Percentiles rank a stretch among this genome's conserved stretches.
Evolutionary conservation across 2,113 vertebrate genomes (phyloP).

Genomic region (Tetraodon nigroviridis): DNA sequence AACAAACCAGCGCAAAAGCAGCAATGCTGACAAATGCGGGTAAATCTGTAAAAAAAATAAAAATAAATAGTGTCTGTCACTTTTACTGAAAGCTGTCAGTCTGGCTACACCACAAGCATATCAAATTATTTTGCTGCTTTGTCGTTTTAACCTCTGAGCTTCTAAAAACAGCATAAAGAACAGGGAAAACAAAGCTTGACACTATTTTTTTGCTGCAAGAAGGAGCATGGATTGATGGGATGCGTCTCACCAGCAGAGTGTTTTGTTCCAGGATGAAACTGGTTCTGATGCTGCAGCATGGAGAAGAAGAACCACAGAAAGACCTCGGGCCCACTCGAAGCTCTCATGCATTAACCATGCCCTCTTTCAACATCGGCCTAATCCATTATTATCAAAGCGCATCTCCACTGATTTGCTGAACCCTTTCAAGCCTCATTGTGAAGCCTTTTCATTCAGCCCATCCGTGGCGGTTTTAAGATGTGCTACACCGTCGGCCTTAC

Average conservation of each 20-base stretch:
- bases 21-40: too few species aligned
- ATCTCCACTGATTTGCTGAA: constrained; percentile 7
- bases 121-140: too few species aligned
- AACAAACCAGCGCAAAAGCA: too few species aligned
- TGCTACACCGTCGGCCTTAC: not conserved
- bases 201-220: too few species aligned
- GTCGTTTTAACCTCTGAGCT: too few species aligned
- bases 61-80: too few species aligned
- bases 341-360: constrained; percentile 46
- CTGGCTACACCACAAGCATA: too few species aligned
- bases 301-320: constrained; percentile 34
- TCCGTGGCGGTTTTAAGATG: constrained; percentile 2
- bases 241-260: not conserved
- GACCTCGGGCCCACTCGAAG: constrained; percentile 19
- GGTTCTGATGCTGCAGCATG: not conserved
- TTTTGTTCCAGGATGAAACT: not conserved
- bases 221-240: too few species aligned
- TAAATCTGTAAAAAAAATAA: too few species aligned
- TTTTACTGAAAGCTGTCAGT: too few species aligned
- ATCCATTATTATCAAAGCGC: constrained; percentile 44
- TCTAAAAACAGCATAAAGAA: too few species aligned
- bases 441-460: constrained; percentile 16
- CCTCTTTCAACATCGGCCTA: constrained; percentile 36
- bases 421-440: constrained; percentile 23
- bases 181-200: too few species aligned